Evolutionary conservation across 2,113 vertebrate genomes (phyloP), one percentile per base, ranked within the genome.

Genomic region (Monarcha castaneiventris): DNA sequence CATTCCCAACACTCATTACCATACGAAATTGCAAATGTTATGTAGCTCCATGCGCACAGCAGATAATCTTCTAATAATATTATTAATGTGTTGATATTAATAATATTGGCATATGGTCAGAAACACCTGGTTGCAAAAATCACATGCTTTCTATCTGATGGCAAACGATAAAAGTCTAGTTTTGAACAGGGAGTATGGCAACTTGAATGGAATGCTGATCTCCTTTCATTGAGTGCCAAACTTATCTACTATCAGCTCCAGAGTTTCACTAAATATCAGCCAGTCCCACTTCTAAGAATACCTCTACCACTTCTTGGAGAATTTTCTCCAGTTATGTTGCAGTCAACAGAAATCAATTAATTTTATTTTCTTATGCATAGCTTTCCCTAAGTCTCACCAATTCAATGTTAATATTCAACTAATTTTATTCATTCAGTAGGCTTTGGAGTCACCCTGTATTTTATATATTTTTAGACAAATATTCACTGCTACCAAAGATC

Each of bases 1-100:
- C 61, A 88, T 80, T 62, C 90, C 72, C 69, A 92, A 11, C 87
- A 43, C 33, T 88, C 90, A 90, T 94, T 92, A 90, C 25, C 88
- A 92, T 84, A 61, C 1, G 6, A 88, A 92, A 92, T 88, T 94
- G 72, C 51, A 86, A 94, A 80, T 83, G 21, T 78, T 92, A 9
- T 49, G 67, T 77, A 77, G 68, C 26, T 73, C 72, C 55, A 74
- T 58, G 63, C 74, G 72, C 88, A 80, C 2, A 4, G 85, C 51
- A 84, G 44, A 90, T 96, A 88, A 96, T 90, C 90, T 84, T 58
- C 69, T 83, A 94, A 76, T 84, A 97, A 80, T 85, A 66, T 69
- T 85, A 91, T 83, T 94, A 90, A 77, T 54, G 43, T 97, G 96
- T 95, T 96, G 95, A 74, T 95, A 90, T 92, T 93, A 90, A 96